Percentiles rank a stretch among this genome's conserved stretches.
Evolutionary conservation across 2,888 invertebrate species (phyloP).

Genomic region (Adela reaumurella): DNA sequence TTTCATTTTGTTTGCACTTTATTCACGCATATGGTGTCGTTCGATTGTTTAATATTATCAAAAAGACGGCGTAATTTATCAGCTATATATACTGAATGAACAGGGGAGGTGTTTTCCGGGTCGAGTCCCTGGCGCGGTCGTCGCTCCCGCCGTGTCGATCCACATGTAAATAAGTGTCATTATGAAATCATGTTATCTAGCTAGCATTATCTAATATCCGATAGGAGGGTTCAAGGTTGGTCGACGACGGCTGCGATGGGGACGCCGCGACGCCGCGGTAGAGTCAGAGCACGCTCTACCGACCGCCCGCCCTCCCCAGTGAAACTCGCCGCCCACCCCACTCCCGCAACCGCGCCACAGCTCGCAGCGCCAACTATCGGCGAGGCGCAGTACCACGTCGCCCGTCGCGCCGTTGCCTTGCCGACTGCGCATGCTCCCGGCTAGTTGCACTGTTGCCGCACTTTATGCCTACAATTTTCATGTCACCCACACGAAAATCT

Average conservation of each 20-base stretch:
- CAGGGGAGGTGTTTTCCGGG: neutral
- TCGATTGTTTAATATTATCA: too few relatives aligned
- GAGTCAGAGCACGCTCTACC: slow-evolving; percentile 1
- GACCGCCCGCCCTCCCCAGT: neutral
- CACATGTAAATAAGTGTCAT: slow-evolving; percentile 9
- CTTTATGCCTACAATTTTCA: slow-evolving; percentile 19
- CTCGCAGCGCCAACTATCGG: slow-evolving; percentile 37
- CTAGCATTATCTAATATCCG: slow-evolving; percentile 37
- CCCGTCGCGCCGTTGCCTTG: neutral
- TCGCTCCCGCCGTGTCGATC: neutral
- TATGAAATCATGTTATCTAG: slow-evolving; percentile 26
- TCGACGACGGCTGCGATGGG: slow-evolving; percentile 19
- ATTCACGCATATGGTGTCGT: too few relatives aligned
- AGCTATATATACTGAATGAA: too few relatives aligned
- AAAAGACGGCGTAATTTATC: too few relatives aligned
- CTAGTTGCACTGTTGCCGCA: slow-evolving; percentile 29
- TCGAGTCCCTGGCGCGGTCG: neutral
- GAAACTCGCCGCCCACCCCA: too few relatives aligned
- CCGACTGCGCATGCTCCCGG: slow-evolving; percentile 45
- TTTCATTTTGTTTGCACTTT: too few relatives aligned
- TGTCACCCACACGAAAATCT: neutral
- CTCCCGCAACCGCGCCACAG: slow-evolving; percentile 29
- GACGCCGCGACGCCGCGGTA: slow-evolving; percentile 19
- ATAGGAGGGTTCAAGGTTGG: slow-evolving; percentile 47
- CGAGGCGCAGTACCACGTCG: slow-evolving; percentile 11